Conservation (phyloP, 2,888 invertebrate species). For the Cheiracanthium punctorium region DNA sequence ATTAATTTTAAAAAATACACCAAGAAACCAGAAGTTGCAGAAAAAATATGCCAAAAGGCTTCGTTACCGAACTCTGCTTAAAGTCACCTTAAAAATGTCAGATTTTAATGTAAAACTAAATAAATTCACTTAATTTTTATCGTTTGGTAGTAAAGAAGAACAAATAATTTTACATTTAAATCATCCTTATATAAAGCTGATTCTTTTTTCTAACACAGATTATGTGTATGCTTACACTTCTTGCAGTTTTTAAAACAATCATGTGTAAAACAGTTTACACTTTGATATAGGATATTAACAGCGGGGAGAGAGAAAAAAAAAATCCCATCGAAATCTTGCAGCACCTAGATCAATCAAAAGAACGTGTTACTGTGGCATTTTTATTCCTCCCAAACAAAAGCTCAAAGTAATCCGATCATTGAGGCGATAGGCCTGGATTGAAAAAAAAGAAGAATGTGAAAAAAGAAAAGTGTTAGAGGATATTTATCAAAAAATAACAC, state of each 20-base stretch:
- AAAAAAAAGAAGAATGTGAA: neutral
- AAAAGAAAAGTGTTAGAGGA: constrained; percentile 18
- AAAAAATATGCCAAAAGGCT: too few relatives aligned
- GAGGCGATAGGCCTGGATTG: constrained; percentile 22
- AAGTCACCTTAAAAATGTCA: too few relatives aligned
- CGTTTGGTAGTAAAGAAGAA: too few relatives aligned
- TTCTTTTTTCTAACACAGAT: too few relatives aligned
- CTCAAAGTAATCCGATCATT: constrained; percentile 50
- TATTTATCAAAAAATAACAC: constrained; percentile 61
- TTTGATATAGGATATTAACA: constrained; percentile 10
- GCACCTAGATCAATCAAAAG: constrained; percentile 52
- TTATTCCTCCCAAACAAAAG: constrained; percentile 31
- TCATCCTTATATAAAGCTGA: too few relatives aligned
- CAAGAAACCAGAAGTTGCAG: too few relatives aligned
- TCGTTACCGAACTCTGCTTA: too few relatives aligned
- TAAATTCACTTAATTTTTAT: too few relatives aligned
- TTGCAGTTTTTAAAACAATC: neutral
- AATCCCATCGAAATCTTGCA: constrained; percentile 23
- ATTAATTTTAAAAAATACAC: too few relatives aligned
- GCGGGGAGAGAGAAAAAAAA: constrained; percentile 8
- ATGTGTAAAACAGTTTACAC: constrained; percentile 4
- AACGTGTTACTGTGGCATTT: constrained; percentile 41
- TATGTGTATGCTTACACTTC: too few relatives aligned
- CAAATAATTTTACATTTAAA: too few relatives aligned
- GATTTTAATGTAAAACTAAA: too few relatives aligned